Evolutionary conservation across 1,140 invertebrate genomes (phyloP), one percentile per base, ranked within the genome.

Genomic region (Nixonia krombeini): DNA sequence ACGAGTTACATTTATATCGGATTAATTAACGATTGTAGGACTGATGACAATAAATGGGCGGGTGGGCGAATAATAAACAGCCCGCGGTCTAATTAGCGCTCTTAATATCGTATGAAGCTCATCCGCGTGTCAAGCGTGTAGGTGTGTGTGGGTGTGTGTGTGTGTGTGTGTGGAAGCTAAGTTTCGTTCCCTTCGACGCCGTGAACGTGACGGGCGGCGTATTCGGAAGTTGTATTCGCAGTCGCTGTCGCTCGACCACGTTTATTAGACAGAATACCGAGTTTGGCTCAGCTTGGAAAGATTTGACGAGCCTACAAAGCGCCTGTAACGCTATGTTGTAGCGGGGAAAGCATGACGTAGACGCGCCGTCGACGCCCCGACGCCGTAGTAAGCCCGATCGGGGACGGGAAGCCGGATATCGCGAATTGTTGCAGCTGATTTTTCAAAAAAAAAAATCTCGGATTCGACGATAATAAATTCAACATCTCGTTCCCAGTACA

Each of bases 251-350:
- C 52, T 58, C 52, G 45, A 56, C 51, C 21, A 45, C 63, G 42
- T 70, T 70, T 73, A 73, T 67, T 73, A 70, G 63, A 61, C 63
- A 63, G 62, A 53, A 55, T 46, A 21, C 52, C 70, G 52, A 53
- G 42, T 46, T 42, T 63, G 53, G 9, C 53, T 31, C 8, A 31
- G 13, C 42, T 12, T 26, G 51, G 56, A 62, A 68, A 71, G 68
- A 71, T 73, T 71, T 71, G 72, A 73, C 67, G 59, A 73, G 68
- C 40, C 64, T 64, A 68, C 64, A 68, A 58, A 73, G 59, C 65
- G 52, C 28, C 53, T 16, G 63, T 56, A 67, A 59, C 57, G 64
- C 46, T 67, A 67, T 68, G 58, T 68, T 68, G 62, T 58, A 47
- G 33, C 47, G 26, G 67, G 61, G 67, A 70, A 33, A 44, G 55